Conservation (phyloP, 2,888 invertebrate genomes). For the Esperia sulphurella region DNA sequence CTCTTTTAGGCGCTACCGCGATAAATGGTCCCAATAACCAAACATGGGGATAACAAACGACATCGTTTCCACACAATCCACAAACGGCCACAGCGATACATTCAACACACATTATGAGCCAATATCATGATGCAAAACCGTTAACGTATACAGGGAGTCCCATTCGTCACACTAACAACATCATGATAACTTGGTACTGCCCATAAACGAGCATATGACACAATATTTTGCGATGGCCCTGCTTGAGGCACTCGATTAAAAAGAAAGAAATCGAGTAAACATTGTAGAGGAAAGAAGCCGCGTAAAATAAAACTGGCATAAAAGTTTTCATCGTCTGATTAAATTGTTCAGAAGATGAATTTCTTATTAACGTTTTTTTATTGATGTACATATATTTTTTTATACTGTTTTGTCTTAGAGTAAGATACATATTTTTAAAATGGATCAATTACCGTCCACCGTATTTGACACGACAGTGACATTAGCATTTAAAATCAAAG, state of each 20-base stretch:
- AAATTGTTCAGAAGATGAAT: background rate
- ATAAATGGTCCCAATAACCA: conserved; percentile 43
- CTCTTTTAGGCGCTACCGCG: conserved; percentile 6
- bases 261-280: background rate
- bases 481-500: too few species aligned
- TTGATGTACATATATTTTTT: too few species aligned
- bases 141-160: conserved; percentile 22
- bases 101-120: conserved; percentile 39
- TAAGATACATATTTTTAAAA: too few species aligned
- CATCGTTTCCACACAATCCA: conserved; percentile 39
- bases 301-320: conserved; percentile 1
- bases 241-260: background rate
- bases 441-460: too few species aligned
- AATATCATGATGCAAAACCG: conserved; percentile 31
- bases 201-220: conserved; percentile 18
- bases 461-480: too few species aligned
- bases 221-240: background rate
- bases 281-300: background rate
- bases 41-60: conserved; percentile 39
- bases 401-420: too few species aligned
- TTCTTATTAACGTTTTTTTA: background rate
- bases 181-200: conserved; percentile 21
- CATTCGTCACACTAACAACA: conserved; percentile 31
- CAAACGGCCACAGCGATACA: conserved; percentile 22
- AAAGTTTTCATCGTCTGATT: conserved; percentile 3